Evolutionary conservation across 2,113 vertebrate species (phyloP), one percentile per base, ranked within the genome.

Genomic region (Xenopus laevis): DNA sequence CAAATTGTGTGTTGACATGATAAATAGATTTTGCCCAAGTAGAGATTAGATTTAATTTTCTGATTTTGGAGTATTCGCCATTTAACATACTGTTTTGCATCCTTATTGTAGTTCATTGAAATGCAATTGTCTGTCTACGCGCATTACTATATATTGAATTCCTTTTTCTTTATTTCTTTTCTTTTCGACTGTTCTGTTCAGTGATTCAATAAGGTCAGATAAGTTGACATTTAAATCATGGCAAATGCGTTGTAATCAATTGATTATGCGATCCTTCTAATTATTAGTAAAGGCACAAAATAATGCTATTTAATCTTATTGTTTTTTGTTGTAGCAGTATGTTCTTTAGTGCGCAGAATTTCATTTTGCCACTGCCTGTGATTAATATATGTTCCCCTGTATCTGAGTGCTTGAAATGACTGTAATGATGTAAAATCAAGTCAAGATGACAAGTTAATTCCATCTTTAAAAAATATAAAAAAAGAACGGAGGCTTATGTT

Each of bases 41-140:
- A 69, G 58, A 75, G 73, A 76, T 76, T 76, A 76, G 73, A 76
- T 76, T 76, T 76, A 69, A 76, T 76, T 76, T 76, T 76, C 73
- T 76, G 73, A 76, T 76, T 76, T 63, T 63, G 47, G 47, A 76
- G 57, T 33, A 44, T 69, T 62, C 73, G 55, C 23, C 18, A 21
- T 60, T 60, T 12, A 21, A 60, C 46, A 44, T 62, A 3, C 47
- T 76, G 66, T 69, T 69, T 76, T 69, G 73, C 65, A 62, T 69
- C 73, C 53, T 46, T 33, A 69, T 76, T 76, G 58, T 12, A 30
- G 16, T 62, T 53, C 46, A 75, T 68, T 52, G 23, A 40, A 68
- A 68, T 21, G 23, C 46, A n/a, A 55, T 55, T 16, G 13, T 55
- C 16, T 55, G 17, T 55, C 4, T 12, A 16, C 8, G 40, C 18